Percentiles rank a stretch among this genome's conserved stretches.
Conservation (phyloP, 37 sponge, comb jelly and placozoan species). For the Spongia lamella region DNA sequence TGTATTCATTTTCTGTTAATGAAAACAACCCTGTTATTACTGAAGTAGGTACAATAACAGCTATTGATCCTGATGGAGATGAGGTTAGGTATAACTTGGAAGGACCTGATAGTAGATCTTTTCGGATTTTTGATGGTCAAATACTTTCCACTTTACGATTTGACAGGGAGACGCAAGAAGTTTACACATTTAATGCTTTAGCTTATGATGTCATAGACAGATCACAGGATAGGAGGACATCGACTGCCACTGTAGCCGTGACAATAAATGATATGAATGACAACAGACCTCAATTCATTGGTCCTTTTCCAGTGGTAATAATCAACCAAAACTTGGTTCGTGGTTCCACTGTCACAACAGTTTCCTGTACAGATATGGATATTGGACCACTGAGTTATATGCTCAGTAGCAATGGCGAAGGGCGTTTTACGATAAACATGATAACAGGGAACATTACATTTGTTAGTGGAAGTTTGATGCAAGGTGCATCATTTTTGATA, state of each 20-base stretch:
- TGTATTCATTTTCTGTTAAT: constrained; percentile 29
- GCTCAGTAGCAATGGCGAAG: too few species aligned
- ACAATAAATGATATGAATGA: constrained; percentile 10
- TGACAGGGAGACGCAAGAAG: constrained; percentile 48
- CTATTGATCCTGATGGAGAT: constrained; percentile 65
- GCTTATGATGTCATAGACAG: too few species aligned
- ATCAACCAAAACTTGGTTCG: too few species aligned
- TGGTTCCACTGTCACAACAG: too few species aligned
- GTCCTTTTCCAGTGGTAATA: too few species aligned
- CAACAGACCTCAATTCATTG: constrained; percentile 1
- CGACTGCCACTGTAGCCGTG: constrained; percentile 1
- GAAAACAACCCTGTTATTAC: constrained; percentile 29
- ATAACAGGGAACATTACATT: too few species aligned
- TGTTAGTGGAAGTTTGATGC: too few species aligned
- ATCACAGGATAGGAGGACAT: too few species aligned
- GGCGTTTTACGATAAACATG: too few species aligned
- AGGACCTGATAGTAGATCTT: constrained; percentile 54
- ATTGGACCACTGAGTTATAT: too few species aligned
- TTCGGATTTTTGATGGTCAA: constrained; percentile 48
- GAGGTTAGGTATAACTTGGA: constrained; percentile 50
- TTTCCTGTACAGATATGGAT: too few species aligned
- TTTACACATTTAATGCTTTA: constrained; percentile 45
- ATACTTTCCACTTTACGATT: constrained; percentile 55
- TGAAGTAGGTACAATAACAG: constrained; percentile 33
- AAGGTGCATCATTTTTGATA: too few species aligned